Conservation (phyloP, 2,888 invertebrate genomes). For the Nephrotoma flavescens region DNA sequence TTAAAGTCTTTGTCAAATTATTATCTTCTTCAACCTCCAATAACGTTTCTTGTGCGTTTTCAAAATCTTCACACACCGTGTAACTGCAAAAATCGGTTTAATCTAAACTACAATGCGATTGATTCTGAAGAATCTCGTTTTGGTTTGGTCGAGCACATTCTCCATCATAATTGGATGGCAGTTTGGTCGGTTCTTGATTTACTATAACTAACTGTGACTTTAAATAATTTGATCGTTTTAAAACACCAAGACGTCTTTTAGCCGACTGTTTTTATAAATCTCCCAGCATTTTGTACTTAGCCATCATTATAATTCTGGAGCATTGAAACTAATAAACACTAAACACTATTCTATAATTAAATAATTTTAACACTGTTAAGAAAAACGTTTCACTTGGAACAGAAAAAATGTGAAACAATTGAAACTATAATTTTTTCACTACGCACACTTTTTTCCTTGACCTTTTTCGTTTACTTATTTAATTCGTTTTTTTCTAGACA, state of each 20-base stretch:
- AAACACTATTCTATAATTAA: too few species aligned
- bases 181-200: not conserved
- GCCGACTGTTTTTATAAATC: not conserved
- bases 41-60: not conserved
- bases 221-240: not conserved
- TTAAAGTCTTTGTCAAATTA: not conserved
- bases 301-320: too few species aligned
- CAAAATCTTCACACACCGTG: not conserved
- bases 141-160: not conserved
- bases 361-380: too few species aligned
- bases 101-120: too few species aligned
- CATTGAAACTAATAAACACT: too few species aligned
- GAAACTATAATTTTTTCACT: too few species aligned
- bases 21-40: not conserved
- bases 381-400: too few species aligned
- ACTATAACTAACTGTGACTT: not conserved
- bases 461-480: too few species aligned
- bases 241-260: not conserved
- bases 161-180: not conserved
- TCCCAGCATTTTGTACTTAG: too few species aligned
- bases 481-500: too few species aligned
- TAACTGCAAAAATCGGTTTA: not conserved
- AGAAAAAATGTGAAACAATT: too few species aligned
- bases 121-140: not conserved
- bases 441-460: too few species aligned